A percentile compares a stretch with the other conserved stretches of the same genome.
Conservation (phyloP, 2,888 invertebrate species). For the Eupithecia insigniata region DNA sequence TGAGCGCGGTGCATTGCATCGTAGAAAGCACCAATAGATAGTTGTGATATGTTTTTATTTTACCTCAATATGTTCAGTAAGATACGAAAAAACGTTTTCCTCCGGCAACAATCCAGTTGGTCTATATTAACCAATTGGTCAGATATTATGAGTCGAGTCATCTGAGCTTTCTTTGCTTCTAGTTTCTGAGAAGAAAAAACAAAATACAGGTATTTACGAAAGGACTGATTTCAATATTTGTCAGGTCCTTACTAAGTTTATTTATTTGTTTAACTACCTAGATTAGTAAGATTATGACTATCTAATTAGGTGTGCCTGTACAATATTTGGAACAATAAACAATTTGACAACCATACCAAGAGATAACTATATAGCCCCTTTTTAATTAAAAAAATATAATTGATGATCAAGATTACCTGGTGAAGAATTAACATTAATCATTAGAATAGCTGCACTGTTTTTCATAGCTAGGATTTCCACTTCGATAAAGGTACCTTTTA, state of each 20-base stretch:
- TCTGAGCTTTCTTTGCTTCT: constrained; percentile 57
- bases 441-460: neutral
- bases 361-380: too few relatives aligned
- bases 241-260: too few relatives aligned
- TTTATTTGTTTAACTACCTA: too few relatives aligned
- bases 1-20: too few relatives aligned
- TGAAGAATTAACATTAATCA: neutral
- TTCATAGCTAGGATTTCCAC: too few relatives aligned
- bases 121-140: constrained; percentile 69
- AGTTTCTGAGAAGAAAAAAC: constrained; percentile 63
- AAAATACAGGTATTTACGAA: neutral
- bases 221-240: neutral
- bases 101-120: constrained; percentile 63
- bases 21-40: too few relatives aligned
- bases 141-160: constrained; percentile 66
- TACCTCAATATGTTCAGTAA: constrained; percentile 69
- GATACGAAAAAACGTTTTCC: constrained; percentile 63
- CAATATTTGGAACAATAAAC: too few relatives aligned
- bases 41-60: neutral
- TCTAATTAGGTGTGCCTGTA: too few relatives aligned
- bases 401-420: neutral
- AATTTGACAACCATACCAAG: too few relatives aligned
- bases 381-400: neutral
- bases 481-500: neutral
- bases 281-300: too few relatives aligned